Base-by-base conservation (phyloP, 2,113 vertebrate genomes). In the Eulemur macaco region DNA sequence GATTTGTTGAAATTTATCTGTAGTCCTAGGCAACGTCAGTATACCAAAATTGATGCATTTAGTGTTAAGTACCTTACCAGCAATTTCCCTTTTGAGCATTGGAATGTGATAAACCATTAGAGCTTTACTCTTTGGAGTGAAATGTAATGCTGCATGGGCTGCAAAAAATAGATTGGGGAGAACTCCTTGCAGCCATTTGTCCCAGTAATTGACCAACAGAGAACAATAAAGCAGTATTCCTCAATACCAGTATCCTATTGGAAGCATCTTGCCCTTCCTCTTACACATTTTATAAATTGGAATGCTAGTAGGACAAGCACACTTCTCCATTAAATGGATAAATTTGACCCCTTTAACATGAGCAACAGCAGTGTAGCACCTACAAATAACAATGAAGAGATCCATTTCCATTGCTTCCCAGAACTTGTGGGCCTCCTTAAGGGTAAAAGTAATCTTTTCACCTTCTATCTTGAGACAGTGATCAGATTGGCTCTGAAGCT, bases 41-140 rank as follows among this genome's bases (percentile, higher is more conserved):
- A 37, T 78, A 92, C 91, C 92, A 94, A 97, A 98, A 97, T 42
- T 82, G 85, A 97, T 92, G 54, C 47, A 85, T 97, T 96, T 97
- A 92, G 83, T 81, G 80, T 31, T 94, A 98, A 98, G 74, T 92
- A 95, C 88, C 42, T 98, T 97, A 92, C 96, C 92, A 98, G 78
- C 45, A 93, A 97, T 98, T 97, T 98, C 96, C 71, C 89, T 98
- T 96, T 93, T 94, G 95, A 98, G 69, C 25, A 97, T 94, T 96
- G 94, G 60, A 76, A 94, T 98, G 96, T 90, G 97, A 93, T 82
- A 86, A 96, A 96, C 73, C 37, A 81, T 95, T 94, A 90, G 93
- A 90, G 80, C 87, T 90, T 94, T 85, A 69, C 29, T 97, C 86
- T 96, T 96, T 5, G 20, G 37, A 89, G 42, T 96, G 91, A 95